phyloP scores from a whole-genome alignment of 2,113 vertebrate genomes.

The Paraplagusia blochii region DNA sequence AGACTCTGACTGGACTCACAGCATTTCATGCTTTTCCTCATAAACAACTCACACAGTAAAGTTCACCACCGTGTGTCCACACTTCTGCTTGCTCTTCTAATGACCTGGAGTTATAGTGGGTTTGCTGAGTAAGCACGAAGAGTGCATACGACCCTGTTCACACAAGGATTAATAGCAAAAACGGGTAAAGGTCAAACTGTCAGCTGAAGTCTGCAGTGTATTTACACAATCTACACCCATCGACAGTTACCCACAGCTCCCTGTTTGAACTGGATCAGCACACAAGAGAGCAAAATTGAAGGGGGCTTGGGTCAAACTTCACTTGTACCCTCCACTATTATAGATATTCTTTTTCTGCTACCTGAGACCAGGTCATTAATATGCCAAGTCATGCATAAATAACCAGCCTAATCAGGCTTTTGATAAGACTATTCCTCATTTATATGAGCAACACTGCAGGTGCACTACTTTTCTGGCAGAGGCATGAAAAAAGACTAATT shows the following conservation, averaged over 20 bases:
- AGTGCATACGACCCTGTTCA: conserved; percentile 15
- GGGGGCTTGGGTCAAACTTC: conserved; percentile 26
- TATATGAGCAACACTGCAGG: conserved; percentile 66
- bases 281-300: conserved; percentile 11
- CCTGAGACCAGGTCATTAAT: conserved; percentile 46
- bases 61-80: neutral
- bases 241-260: conserved; percentile 7
- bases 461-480: conserved; percentile 61
- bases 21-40: neutral
- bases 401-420: conserved; percentile 47
- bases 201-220: conserved; percentile 39
- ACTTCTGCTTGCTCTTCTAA: conserved; percentile 27
- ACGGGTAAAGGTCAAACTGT: conserved; percentile 53
- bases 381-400: conserved; percentile 47
- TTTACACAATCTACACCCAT: conserved; percentile 55
- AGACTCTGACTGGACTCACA: too few relatives aligned
- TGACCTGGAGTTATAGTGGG: conserved; percentile 14
- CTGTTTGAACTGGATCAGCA: conserved; percentile 49
- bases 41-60: conserved; percentile 1
- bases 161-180: conserved; percentile 34
- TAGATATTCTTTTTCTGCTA: conserved; percentile 14
- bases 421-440: conserved; percentile 56
- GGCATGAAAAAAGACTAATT: conserved; percentile 42
- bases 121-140: conserved; percentile 30
- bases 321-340: conserved; percentile 31